Percentiles rank a stretch among this genome's conserved stretches.
Conservation (phyloP, 2,113 vertebrate species). For the Percopsis transmontana region DNA sequence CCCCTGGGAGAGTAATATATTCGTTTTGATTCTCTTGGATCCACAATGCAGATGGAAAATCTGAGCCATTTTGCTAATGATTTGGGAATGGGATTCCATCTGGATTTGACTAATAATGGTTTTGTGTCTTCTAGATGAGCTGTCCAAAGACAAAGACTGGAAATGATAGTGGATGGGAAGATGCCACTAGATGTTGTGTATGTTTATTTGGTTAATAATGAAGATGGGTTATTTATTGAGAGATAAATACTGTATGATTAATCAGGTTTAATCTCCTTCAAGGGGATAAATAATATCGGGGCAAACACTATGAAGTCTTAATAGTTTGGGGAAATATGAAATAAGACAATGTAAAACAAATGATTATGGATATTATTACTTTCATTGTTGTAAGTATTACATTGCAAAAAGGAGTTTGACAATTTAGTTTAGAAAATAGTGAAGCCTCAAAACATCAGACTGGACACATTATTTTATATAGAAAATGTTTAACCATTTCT, state of each 20-base stretch:
- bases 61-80: slow-evolving; percentile 22
- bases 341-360: no score
- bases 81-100: slow-evolving; percentile 5
- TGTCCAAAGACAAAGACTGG: background rate
- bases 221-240: background rate
- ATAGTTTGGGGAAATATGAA: no score
- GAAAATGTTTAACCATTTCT: no score
- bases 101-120: background rate
- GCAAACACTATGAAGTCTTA: no score
- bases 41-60: slow-evolving; percentile 15
- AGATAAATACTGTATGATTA: background rate
- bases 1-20: slow-evolving; percentile 12
- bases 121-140: background rate
- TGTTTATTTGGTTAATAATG: background rate
- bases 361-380: no score
- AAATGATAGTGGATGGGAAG: slow-evolving; percentile 28
- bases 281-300: no score
- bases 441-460: no score
- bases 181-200: background rate
- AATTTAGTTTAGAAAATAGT: no score
- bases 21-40: background rate
- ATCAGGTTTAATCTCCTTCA: no score
- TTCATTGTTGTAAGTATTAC: no score
- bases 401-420: no score
- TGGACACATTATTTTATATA: no score